A percentile compares a stretch with the other conserved stretches of the same genome.
Evolutionary conservation across 2,888 invertebrate genomes (phyloP).

Genomic region (Eurois occulta): DNA sequence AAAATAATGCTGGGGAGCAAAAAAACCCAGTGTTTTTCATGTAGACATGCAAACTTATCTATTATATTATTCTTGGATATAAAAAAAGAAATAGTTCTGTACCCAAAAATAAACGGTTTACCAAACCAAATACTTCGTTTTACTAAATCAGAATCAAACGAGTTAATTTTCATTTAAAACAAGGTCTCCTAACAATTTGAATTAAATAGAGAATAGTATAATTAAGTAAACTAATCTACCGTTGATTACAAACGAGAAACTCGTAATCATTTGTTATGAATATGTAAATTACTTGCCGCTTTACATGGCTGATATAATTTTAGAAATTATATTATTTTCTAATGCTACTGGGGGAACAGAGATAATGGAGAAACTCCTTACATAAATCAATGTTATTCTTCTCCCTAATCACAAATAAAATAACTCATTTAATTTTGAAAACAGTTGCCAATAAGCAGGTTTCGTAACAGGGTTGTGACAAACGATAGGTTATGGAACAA

Average conservation of each 20-base stretch:
- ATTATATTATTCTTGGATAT: too few relatives aligned
- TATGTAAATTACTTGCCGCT: conserved; percentile 34
- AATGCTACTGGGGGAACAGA: neutral
- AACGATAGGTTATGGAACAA: neutral
- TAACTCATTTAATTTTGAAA: neutral
- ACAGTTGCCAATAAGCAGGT: neutral
- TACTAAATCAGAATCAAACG: neutral
- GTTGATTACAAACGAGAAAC: conserved; percentile 33
- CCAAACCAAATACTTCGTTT: too few relatives aligned
- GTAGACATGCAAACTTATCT: neutral
- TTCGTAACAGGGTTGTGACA: neutral
- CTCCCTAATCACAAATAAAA: neutral
- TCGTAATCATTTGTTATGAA: conserved; percentile 13
- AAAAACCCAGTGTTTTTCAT: neutral
- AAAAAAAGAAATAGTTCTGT: too few relatives aligned
- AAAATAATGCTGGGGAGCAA: neutral
- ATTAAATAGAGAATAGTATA: conserved; percentile 7
- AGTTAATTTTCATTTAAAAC: neutral
- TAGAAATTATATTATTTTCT: conserved; percentile 1
- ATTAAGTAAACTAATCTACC: conserved; percentile 2
- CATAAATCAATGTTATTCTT: neutral
- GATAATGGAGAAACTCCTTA: neutral
- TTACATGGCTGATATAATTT: conserved; percentile 19
- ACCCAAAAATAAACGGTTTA: too few relatives aligned
- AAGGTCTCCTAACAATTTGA: conserved; percentile 11